Evolutionary conservation across 2,888 invertebrate species (phyloP).

Genomic region (Plagodis pulveraria): DNA sequence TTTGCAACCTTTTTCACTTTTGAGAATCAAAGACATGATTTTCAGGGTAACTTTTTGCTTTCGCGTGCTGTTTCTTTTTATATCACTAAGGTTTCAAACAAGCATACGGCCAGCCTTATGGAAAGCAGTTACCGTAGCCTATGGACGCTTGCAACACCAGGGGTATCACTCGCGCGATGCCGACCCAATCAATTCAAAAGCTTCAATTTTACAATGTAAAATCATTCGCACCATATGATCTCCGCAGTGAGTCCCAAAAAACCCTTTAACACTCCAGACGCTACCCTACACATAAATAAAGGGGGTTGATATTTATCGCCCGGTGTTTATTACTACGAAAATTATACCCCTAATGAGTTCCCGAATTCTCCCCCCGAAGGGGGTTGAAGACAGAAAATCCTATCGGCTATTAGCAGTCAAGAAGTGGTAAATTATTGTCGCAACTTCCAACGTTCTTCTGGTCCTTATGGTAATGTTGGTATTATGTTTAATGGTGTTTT

Average conservation of each 20-base stretch:
- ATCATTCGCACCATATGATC: neutral
- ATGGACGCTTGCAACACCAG: too few relatives aligned
- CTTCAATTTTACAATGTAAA: neutral
- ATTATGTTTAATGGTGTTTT: conserved; percentile 53
- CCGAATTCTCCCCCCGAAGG: conserved; percentile 64
- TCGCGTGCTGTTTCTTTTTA: too few relatives aligned
- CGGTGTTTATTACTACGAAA: conserved; percentile 83
- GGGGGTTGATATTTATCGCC: conserved; percentile 80
- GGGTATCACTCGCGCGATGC: too few relatives aligned
- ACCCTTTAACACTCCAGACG: conserved; percentile 41
- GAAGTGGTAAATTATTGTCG: conserved; percentile 74
- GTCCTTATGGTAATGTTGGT: conserved; percentile 70
- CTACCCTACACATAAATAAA: conserved; percentile 66
- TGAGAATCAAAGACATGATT: too few relatives aligned
- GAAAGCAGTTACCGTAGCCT: too few relatives aligned
- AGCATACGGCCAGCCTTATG: too few relatives aligned
- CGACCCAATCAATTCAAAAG: too few relatives aligned
- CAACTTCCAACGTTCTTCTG: conserved; percentile 33
- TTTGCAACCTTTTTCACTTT: too few relatives aligned
- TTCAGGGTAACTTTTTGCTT: too few relatives aligned
- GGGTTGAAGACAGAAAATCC: conserved; percentile 75
- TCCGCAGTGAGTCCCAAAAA: conserved; percentile 42
- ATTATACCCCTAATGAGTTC: conserved; percentile 84
- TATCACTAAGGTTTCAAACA: too few relatives aligned
- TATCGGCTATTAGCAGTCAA: conserved; percentile 83